Evolutionary conservation across 2,797 vertebrate species (phyloP), one percentile per base, ranked within the genome.

Genomic region (Lindbergichthys nudifrons): DNA sequence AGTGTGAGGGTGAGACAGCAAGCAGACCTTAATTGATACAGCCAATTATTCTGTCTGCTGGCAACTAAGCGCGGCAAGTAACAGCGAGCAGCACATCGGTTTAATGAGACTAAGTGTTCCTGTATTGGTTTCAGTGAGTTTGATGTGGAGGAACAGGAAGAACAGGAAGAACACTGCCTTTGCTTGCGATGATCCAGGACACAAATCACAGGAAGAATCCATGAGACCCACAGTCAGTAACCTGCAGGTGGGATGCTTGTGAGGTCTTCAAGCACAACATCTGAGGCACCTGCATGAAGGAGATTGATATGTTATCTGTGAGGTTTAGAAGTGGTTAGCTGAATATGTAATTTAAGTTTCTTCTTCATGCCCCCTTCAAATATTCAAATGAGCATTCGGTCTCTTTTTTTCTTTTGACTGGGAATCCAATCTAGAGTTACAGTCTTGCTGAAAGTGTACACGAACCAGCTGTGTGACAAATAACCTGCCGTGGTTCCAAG

Each of bases 21-120:
- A 90, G 84, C 84, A 88, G 85, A 78, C 75, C 61, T 80, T 91
- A 92, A 92, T 91, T 89, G 85, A 94, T 91, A 82, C 80, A n/a
- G 62, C 87, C 91, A 92, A 89, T 94, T 93, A 92, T 83, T 82
- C 72, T 54, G 65, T 81, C 88, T 75, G 57, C 79, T 59, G 77
- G 73, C 82, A 83, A 79, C 80, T 86, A 79, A 86, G 83, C 59
- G 41, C 87, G 79, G 83, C 81, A 59, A 71, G 80, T 88, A 79
- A 84, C 82, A 86, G 85, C 60, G 57, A 80, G 73, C 75, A 77
- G 76, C 67, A 52, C 80, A 71, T 65, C 53, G 75, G 82, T 87
- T 79, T 90, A 90, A 89, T 91, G 82, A 86, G 85, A 84, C 74
- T 23, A 70, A 62, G 67, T 86, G 70, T 79, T 67, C 79, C 73